Evolutionary conservation across 2,113 vertebrate genomes (phyloP), one percentile per base, ranked within the genome.

Genomic region (Ciconia boyciana): DNA sequence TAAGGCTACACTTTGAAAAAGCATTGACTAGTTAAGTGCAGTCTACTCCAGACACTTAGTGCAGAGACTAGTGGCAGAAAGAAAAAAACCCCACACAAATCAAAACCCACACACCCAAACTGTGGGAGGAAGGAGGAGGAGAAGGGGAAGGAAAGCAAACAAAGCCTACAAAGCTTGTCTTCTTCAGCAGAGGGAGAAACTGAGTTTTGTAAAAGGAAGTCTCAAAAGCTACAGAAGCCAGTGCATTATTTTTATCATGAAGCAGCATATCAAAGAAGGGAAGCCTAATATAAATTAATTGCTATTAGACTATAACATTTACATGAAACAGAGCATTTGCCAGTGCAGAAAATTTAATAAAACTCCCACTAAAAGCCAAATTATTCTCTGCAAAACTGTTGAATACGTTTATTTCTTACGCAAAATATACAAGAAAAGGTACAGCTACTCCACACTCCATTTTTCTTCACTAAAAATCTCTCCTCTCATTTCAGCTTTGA

Each of bases 141-240:
- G 26, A 74, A 91, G n/a, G 34, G 65, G 71, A 94, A 94, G 43
- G 83, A 89, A 93, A 64, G 72, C 52, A 96, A 91, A 89, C 12
- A 78, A 89, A 94, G 39, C 49, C 32, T 29, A 89, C 54, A 80
- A 80, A 89, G 34, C 48, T 64, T n/a, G 21, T 75, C 51, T 66
- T 87, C 48, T 48, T 94, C 89, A 87, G 51, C 48, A 91, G 83
- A 95, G 72, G 43, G 55, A 82, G 55, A 95, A 96, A 70, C 10
- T 54, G 79, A 61, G 46, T 69, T 95, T 65, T 82, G 57, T 49
- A 90, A 83, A 89, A 93, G 48, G 8, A 83, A 77, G 24, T 44
- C 77, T 84, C 48, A 91, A 71, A 78, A 66, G 32, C 51, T 78
- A 81, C 55, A 60, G 64, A 93, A 89, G 29, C 16, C 36, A 75